phyloP scores from a whole-genome alignment of 2,888 invertebrate species.

The Baccha elongata region DNA sequence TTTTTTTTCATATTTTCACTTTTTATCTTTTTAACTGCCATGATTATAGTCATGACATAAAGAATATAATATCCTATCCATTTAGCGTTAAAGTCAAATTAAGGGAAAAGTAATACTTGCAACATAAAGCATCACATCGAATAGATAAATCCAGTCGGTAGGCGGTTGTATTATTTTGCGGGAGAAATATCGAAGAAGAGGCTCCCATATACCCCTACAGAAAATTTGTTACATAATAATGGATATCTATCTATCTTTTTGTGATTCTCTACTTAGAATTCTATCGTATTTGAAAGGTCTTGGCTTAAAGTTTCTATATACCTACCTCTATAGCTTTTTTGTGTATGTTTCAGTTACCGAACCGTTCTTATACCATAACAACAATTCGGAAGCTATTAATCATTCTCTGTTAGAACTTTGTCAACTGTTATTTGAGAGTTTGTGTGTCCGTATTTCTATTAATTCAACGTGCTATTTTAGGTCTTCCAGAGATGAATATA shows the following conservation, averaged over 20 bases:
- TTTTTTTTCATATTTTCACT: background rate
- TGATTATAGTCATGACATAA: slow-evolving; percentile 20
- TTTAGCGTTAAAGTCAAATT: slow-evolving; percentile 34
- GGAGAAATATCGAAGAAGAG: background rate
- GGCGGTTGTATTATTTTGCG: background rate
- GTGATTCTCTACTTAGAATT: slow-evolving; percentile 13
- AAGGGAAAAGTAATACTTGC: slow-evolving; percentile 31
- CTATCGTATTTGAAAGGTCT: slow-evolving; percentile 16
- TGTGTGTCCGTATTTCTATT: slow-evolving; percentile 22
- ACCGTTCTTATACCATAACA: background rate
- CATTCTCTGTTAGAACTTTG: slow-evolving; percentile 37
- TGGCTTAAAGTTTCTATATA: slow-evolving; percentile 4
- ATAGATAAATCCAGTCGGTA: slow-evolving; percentile 3
- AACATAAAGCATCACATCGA: slow-evolving; percentile 18
- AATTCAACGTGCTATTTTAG: slow-evolving; percentile 27
- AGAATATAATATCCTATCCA: slow-evolving; percentile 28
- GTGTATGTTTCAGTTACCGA: background rate
- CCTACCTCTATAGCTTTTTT: background rate
- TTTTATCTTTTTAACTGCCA: slow-evolving; percentile 20
- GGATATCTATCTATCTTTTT: slow-evolving; percentile 30
- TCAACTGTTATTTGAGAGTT: slow-evolving; percentile 10
- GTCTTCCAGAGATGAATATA: slow-evolving; percentile 19
- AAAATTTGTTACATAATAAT: slow-evolving; percentile 13
- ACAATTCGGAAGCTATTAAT: slow-evolving; percentile 30
- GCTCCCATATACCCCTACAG: background rate